These are phyloP conservation scores for Cyanistes caeruleus DNA, from an alignment of 2,113 vertebrate genomes.

Conservation along the genomic window DNA sequence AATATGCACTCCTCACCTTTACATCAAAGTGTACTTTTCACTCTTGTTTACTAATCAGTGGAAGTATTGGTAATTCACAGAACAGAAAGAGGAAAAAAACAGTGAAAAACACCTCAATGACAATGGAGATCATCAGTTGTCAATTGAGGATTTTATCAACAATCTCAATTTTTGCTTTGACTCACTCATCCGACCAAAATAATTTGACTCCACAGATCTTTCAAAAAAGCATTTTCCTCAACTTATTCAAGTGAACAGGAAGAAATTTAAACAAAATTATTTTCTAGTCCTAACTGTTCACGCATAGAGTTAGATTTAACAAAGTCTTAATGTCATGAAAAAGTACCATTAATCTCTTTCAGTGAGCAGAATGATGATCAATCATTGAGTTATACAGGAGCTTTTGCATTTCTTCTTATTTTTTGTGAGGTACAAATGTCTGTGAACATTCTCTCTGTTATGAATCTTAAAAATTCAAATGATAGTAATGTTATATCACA, in stretches of 20 bases:
- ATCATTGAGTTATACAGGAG: not conserved
- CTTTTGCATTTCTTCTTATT: not conserved
- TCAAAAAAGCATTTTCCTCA: not conserved
- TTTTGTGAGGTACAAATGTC: not conserved
- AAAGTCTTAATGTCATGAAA: not conserved
- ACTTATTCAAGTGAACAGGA: not conserved
- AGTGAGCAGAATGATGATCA: not conserved
- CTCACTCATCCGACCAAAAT: not conserved
- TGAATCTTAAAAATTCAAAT: not conserved
- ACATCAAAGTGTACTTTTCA: not conserved
- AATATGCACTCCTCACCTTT: not conserved
- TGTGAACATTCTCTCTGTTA: not conserved
- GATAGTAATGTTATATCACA: not conserved
- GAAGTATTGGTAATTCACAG: not conserved
- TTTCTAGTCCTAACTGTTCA: not conserved
- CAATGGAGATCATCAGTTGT: not conserved
- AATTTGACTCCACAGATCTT: not conserved
- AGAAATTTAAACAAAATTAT: not conserved
- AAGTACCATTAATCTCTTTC: not conserved
- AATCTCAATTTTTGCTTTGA: not conserved
- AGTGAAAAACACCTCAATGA: fast-evolving
- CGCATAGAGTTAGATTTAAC: not conserved
- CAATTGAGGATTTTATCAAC: not conserved
- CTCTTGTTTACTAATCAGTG: not conserved
- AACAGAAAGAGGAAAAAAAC: not conserved